A percentile compares a stretch with the other conserved stretches of the same genome.
Conservation (phyloP, 1,140 invertebrate species). For the Hesperophylax magnus region DNA sequence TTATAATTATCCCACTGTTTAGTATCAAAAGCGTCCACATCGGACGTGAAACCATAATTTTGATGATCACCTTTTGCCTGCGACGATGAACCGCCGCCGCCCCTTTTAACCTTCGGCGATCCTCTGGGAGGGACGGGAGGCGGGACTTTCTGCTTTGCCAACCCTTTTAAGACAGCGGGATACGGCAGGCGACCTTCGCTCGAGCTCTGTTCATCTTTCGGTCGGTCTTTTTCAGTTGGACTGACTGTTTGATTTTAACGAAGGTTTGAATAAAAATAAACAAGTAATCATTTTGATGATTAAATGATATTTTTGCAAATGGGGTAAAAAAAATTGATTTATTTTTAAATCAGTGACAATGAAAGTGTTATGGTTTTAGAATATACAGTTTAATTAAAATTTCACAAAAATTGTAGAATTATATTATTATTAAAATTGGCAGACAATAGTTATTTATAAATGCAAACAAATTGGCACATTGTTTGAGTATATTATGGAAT, state of each 20-base stretch:
- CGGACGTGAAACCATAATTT: neutral
- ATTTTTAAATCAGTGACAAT: neutral
- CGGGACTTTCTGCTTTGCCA: slow-evolving; percentile 79
- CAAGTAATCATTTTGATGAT: too few species aligned
- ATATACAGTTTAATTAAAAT: slow-evolving; percentile 2
- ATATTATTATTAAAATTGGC: slow-evolving; percentile 8
- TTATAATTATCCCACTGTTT: too few species aligned
- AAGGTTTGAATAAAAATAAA: too few species aligned
- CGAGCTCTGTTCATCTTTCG: slow-evolving; percentile 38
- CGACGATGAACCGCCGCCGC: slow-evolving; percentile 64
- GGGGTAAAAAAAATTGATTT: too few species aligned
- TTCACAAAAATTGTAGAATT: slow-evolving; percentile 7
- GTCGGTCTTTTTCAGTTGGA: slow-evolving; percentile 46
- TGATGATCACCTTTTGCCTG: slow-evolving; percentile 65
- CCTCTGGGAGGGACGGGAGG: slow-evolving; percentile 87
- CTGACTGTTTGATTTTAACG: slow-evolving; percentile 24
- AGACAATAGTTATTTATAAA: slow-evolving; percentile 17
- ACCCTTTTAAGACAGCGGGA: slow-evolving; percentile 82
- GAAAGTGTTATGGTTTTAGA: neutral
- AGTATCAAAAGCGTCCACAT: too few species aligned
- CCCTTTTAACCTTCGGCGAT: slow-evolving; percentile 76
- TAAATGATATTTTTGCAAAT: too few species aligned
- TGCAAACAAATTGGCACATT: slow-evolving; percentile 23
- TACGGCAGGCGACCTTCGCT: slow-evolving; percentile 65
- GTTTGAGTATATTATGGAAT: slow-evolving; percentile 1